A percentile compares a stretch with the other conserved stretches of the same genome.
Conservation (phyloP, 2,797 vertebrate species). For the Diglossa cyanea region DNA sequence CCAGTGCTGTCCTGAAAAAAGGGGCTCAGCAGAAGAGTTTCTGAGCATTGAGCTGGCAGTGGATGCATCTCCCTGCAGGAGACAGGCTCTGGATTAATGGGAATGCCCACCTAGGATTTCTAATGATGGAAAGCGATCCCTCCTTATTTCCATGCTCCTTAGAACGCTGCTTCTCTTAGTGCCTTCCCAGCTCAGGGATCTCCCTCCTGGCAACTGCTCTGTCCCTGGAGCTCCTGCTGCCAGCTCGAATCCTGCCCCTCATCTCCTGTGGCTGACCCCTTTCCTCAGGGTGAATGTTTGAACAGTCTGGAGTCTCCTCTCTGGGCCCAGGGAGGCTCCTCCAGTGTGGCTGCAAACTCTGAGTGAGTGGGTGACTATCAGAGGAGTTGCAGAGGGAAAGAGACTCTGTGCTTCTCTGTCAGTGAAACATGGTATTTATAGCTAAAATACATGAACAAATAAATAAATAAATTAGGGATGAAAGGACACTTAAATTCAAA, state of each 20-base stretch:
- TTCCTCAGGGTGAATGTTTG: not conserved
- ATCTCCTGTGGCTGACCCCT: not conserved
- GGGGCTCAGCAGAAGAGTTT: not conserved
- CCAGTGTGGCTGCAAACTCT: not conserved
- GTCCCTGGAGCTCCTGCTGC: not conserved
- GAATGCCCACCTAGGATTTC: not conserved
- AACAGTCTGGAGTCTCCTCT: not conserved
- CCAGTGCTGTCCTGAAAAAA: not conserved
- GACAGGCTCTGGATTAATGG: not conserved
- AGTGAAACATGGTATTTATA: not conserved
- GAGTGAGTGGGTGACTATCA: not conserved
- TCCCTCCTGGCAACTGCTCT: not conserved
- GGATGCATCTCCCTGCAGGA: not conserved
- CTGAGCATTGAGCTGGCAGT: not conserved
- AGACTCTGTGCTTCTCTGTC: not conserved
- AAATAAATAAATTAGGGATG: not conserved
- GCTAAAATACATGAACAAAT: not conserved
- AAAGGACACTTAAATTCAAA: not conserved
- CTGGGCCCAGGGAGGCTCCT: not conserved
- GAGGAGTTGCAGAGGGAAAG: not conserved
- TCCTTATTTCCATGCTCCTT: not conserved
- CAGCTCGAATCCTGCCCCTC: not conserved
- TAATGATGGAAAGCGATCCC: not conserved
- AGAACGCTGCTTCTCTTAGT: not conserved
- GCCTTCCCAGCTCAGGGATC: not conserved